These are phyloP conservation scores for Xanthorhoe designata DNA, from an alignment of 2,888 invertebrate genomes.

Conservation along the genomic window DNA sequence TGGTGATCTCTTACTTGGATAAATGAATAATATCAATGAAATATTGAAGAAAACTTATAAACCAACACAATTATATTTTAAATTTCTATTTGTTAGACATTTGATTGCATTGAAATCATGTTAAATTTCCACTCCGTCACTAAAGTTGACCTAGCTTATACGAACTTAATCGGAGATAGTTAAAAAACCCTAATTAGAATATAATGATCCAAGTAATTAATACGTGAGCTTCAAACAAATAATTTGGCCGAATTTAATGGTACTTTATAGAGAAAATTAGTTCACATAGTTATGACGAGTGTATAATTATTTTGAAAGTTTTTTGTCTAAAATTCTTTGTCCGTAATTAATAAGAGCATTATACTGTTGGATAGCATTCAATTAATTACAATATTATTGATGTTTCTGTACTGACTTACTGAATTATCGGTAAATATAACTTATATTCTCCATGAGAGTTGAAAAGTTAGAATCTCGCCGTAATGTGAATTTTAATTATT, in stretches of 20 bases:
- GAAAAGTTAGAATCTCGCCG: too few relatives aligned
- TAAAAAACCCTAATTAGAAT: constrained; percentile 18
- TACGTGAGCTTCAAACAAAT: constrained; percentile 35
- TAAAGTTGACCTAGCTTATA: neutral
- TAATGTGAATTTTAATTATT: too few relatives aligned
- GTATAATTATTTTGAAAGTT: constrained; percentile 20
- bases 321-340: constrained; percentile 14
- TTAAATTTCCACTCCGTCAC: neutral
- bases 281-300: constrained; percentile 29
- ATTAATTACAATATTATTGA: too few relatives aligned
- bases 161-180: neutral
- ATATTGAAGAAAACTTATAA: too few relatives aligned
- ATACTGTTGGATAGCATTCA: neutral
- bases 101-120: too few relatives aligned
- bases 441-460: too few relatives aligned
- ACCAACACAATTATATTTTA: too few relatives aligned
- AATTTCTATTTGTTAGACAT: too few relatives aligned
- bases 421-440: too few relatives aligned
- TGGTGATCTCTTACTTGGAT: too few relatives aligned
- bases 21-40: too few relatives aligned
- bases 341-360: constrained; percentile 14
- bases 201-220: constrained; percentile 41
- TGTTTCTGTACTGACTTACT: neutral
- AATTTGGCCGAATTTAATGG: constrained; percentile 38
- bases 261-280: constrained; percentile 33